These are phyloP conservation scores for Myathropa florea DNA, from an alignment of 2,888 invertebrate species.

Conservation along the genomic window DNA sequence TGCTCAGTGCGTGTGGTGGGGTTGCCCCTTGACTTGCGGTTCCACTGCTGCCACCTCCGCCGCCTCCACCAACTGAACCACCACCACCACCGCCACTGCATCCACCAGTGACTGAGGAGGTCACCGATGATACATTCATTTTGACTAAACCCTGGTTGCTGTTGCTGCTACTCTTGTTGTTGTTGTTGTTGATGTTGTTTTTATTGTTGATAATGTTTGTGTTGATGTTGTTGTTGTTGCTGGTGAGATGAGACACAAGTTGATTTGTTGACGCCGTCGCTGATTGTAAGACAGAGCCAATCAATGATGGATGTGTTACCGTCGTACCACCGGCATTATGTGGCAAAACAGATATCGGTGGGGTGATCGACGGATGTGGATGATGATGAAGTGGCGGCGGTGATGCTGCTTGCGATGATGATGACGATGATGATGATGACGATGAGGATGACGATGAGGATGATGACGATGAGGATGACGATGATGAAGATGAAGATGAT, in stretches of 20 bases:
- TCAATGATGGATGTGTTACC: slow-evolving; percentile 59
- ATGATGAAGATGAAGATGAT: slow-evolving; percentile 62
- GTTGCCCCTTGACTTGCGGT: slow-evolving; percentile 38
- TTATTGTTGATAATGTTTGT: slow-evolving; percentile 8
- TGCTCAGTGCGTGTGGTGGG: slow-evolving; percentile 41
- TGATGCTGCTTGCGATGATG: slow-evolving; percentile 57
- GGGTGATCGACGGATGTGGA: slow-evolving; percentile 43
- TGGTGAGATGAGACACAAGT: slow-evolving; percentile 38
- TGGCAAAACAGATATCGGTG: slow-evolving; percentile 55
- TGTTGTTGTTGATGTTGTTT: not conserved
- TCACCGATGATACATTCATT: slow-evolving; percentile 56
- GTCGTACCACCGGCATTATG: slow-evolving; percentile 54
- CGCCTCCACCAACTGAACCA: not conserved
- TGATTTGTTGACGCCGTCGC: slow-evolving; percentile 45
- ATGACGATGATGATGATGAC: slow-evolving; percentile 57
- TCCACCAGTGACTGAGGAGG: not conserved
- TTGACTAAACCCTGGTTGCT: slow-evolving; percentile 37
- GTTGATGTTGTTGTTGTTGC: not conserved
- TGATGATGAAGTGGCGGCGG: slow-evolving; percentile 63
- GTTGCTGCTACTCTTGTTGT: not conserved
- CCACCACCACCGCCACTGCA: slow-evolving; percentile 10
- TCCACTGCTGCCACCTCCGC: not conserved
- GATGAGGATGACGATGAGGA: slow-evolving; percentile 62
- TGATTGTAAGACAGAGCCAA: slow-evolving; percentile 53
- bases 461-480: slow-evolving; percentile 59